These are phyloP conservation scores for Artemia sinica DNA, from an alignment of 2,888 invertebrate species.

Conservation along the genomic window DNA sequence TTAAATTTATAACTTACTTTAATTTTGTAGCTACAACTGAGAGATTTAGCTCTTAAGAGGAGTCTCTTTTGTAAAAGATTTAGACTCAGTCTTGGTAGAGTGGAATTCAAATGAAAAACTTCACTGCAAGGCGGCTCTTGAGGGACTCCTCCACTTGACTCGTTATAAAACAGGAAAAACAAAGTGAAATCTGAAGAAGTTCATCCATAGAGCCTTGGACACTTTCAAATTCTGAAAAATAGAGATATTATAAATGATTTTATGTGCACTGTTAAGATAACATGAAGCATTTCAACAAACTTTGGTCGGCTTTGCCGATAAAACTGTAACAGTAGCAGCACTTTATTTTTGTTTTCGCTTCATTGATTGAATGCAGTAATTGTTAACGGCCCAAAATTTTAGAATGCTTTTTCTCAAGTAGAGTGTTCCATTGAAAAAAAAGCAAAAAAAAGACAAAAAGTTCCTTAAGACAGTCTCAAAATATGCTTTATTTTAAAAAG, in stretches of 20 bases:
- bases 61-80: background rate
- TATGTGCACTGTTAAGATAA: too few species aligned
- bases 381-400: too few species aligned
- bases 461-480: too few species aligned
- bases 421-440: too few species aligned
- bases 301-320: too few species aligned
- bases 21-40: background rate
- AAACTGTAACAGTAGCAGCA: too few species aligned
- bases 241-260: background rate
- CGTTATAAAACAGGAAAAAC: constrained; percentile 12
- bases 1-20: background rate
- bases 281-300: too few species aligned
- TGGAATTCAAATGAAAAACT: background rate
- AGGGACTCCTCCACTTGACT: constrained; percentile 1
- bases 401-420: too few species aligned
- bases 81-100: background rate
- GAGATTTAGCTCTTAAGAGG: background rate
- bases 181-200: background rate
- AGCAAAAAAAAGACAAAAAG: too few species aligned
- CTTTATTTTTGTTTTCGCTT: too few species aligned
- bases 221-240: constrained; percentile 3
- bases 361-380: too few species aligned
- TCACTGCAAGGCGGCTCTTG: constrained; percentile 1
- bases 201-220: constrained; percentile 1
- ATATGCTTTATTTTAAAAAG: too few species aligned